These are phyloP conservation scores for Pimpla rufipes DNA, from an alignment of 2,888 invertebrate species.

Conservation along the genomic window DNA sequence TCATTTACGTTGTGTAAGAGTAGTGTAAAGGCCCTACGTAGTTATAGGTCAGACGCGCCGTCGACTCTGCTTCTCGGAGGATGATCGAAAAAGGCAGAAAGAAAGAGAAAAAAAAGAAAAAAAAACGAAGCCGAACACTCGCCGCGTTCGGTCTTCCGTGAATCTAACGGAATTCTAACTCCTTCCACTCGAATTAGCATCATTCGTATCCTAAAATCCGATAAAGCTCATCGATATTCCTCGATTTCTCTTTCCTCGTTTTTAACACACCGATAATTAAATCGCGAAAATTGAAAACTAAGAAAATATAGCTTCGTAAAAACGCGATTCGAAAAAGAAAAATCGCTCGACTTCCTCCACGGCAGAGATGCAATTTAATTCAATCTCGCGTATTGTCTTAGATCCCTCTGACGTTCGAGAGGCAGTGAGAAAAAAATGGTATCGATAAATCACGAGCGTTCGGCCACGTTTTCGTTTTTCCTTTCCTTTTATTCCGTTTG, in stretches of 20 bases:
- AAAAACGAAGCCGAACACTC: background rate
- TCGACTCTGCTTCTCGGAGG: slow-evolving; percentile 21
- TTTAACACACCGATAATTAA: background rate
- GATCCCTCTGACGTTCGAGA: background rate
- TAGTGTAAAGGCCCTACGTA: slow-evolving; percentile 25
- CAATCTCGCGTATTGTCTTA: background rate
- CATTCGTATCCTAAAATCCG: background rate
- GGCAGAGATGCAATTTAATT: background rate
- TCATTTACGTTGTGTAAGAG: slow-evolving; percentile 56
- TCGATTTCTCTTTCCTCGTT: background rate
- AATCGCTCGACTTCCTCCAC: background rate
- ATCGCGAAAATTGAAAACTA: background rate
- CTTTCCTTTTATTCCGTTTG: background rate
- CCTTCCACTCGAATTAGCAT: background rate
- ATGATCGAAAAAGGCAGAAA: background rate
- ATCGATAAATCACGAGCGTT: slow-evolving; percentile 1
- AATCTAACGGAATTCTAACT: slow-evolving; percentile 34
- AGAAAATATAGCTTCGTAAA: background rate
- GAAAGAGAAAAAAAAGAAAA: slow-evolving; percentile 14
- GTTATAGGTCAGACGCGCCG: slow-evolving; percentile 52
- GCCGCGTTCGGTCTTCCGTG: slow-evolving; percentile 32
- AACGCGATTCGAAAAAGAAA: background rate
- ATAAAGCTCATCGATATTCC: slow-evolving; percentile 34
- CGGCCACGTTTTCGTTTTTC: background rate
- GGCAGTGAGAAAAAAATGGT: slow-evolving; percentile 32